Base-by-base conservation (phyloP, 2,888 invertebrate genomes). In the Drosophila yooni region DNA sequence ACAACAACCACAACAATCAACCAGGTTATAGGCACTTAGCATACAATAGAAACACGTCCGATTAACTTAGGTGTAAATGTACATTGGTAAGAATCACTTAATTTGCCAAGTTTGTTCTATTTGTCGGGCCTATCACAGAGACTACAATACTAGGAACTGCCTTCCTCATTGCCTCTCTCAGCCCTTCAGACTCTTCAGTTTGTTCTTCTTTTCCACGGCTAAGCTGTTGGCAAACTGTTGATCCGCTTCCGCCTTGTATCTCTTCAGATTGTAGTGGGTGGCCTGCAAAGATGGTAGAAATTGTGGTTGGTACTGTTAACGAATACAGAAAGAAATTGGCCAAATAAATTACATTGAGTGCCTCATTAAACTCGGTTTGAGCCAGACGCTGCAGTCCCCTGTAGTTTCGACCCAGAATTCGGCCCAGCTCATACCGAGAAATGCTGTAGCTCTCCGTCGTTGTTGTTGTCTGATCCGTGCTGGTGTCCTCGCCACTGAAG, bases 401-500 rank as follows among this genome's bases (percentile, higher is more conserved):
- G 54, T 90, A 92, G 77, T 93, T 93, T 8, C 93, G 89, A 5
- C 92, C 93, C 36, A 92, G 70, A 59, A 93, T 92, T 13, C 89
- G 87, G 3, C 93, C 93, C 61, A 93, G 72, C 65, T 93, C 93
- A 73, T 92, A 92, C 13, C 93, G 90, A 3, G 93, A 90, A 48
- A 93, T 91, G 31, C 89, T 77, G 80, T 91, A 93, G 13, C 76
- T 74, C 67, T 93, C 93, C 0, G 93, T 93, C 3, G 93, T 93
- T 5, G 91, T 81, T 34, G 85, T 85, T 8, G 86, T 48, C 50
- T 79, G 82, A 59, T 79, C 82, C 46, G 81, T 80, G 27, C 69
- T 79, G 6, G 29, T 58, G 0, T 88, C 79, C 21, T 78, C 79
- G 2, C 67, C 68, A 15, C 69, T 76, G 0, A 61, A 40, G 0